Evolutionary conservation across 2,888 invertebrate genomes (phyloP), one percentile per base, ranked within the genome.

Genomic region (Hypomecis punctinalis): DNA sequence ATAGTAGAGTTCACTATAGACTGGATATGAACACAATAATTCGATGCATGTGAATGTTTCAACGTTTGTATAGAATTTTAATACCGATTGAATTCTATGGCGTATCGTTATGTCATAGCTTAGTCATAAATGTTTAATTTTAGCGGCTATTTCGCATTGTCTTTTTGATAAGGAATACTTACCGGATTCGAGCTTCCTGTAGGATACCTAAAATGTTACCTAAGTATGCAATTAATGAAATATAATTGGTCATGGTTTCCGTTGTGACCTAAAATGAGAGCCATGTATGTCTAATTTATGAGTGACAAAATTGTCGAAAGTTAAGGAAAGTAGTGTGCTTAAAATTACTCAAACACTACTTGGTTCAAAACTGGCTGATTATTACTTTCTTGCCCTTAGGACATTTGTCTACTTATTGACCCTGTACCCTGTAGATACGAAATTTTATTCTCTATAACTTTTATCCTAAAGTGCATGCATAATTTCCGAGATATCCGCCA

Each of bases 41-140:
- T 47, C 42, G 42, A 57, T 65, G 66, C 60, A 59, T 43, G 66
- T 36, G 46, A 58, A 52, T 54, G 63, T 39, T 37, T 9, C 43
- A 46, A 49, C 39, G 60, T 61, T 54, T 62, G 68, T 23, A 35
- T 65, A 59, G 67, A 71, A 71, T 71, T 67, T 56, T 61, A 71
- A 71, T 69, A 61, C 39, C 42, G 10, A 51, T 51, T 62, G 46
- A 47, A 60, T 62, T 52, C 47, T 53, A 45, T 33, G 37, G 52
- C 37, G 63, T 45, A 35, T 36, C 9, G 54, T 60, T 68, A 63
- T 61, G 66, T 67, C 61, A 67, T 57, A 54, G 49, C 40, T 48
- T 59, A 51, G 56, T 49, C 51, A 49, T 47, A 11, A 60, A 49
- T 64, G 48, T 57, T 42, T 55, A 13, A 13, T 56, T 61, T 52